Conservation (phyloP, 1,140 invertebrate genomes). For the Euwallacea similis region DNA sequence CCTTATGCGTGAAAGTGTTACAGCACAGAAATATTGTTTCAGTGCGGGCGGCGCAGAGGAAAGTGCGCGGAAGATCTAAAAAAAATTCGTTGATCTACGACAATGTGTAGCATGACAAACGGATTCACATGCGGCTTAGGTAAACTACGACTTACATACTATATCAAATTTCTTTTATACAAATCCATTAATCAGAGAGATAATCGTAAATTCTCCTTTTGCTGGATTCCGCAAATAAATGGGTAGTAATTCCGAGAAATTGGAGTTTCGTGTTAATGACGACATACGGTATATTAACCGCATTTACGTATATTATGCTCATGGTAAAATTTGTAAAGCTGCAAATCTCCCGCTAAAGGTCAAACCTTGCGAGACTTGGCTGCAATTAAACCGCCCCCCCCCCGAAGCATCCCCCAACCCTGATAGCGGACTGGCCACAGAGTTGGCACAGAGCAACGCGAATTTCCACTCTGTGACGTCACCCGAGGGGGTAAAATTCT, state of each 20-base stretch:
- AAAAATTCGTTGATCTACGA: not conserved
- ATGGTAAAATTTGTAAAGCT: too few relatives aligned
- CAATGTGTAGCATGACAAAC: not conserved
- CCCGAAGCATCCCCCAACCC: not conserved
- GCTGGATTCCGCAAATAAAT: too few relatives aligned
- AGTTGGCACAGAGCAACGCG: slow-evolving; percentile 13
- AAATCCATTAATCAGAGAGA: not conserved
- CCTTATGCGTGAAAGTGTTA: slow-evolving; percentile 5
- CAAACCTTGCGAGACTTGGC: not conserved
- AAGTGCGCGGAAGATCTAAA: too few relatives aligned
- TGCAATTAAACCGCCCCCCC: not conserved
- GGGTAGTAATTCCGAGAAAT: too few relatives aligned
- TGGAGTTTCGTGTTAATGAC: too few relatives aligned
- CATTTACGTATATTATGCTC: too few relatives aligned
- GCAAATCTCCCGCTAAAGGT: too few relatives aligned
- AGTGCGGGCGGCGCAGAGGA: not conserved
- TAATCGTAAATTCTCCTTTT: too few relatives aligned
- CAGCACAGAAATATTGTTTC: slow-evolving; percentile 1
- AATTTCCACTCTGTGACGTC: slow-evolving; percentile 23
- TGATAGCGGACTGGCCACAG: not conserved
- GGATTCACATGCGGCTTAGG: not conserved
- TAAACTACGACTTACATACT: not conserved
- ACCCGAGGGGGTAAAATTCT: slow-evolving; percentile 12
- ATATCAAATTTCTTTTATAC: not conserved
- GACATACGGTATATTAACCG: too few relatives aligned